Conservation (phyloP, 2,797 vertebrate species). For the Erethizon dorsatum region DNA sequence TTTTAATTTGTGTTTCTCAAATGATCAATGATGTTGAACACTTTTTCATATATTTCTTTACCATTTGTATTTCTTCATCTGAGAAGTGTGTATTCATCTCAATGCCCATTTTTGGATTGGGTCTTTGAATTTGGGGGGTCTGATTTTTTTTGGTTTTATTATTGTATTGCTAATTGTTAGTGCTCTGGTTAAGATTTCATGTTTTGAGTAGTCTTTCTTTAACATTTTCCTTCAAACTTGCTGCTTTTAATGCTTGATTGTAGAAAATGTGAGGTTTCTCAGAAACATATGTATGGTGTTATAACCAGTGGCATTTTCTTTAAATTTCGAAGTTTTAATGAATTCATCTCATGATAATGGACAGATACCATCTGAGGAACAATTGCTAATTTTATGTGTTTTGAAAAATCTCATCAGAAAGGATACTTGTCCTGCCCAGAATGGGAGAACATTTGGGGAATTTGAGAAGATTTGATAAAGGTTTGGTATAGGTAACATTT, state of each 20-base stretch:
- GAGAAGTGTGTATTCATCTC: too few relatives aligned
- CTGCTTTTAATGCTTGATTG: conserved; percentile 13
- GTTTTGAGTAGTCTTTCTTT: background rate
- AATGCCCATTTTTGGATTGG: too few relatives aligned
- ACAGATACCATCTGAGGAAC: background rate
- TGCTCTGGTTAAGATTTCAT: conserved; percentile 7
- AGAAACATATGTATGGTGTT: background rate
- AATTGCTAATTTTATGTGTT: conserved; percentile 2
- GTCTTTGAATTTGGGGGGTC: too few relatives aligned
- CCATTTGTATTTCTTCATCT: too few relatives aligned
- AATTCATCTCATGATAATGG: background rate
- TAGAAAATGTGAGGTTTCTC: conserved; percentile 38
- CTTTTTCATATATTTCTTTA: too few relatives aligned
- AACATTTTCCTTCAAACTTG: background rate
- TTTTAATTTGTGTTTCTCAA: too few relatives aligned
- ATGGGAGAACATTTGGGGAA: background rate
- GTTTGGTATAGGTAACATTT: background rate
- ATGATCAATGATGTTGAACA: too few relatives aligned
- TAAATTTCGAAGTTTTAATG: conserved; percentile 38
- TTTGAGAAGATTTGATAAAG: background rate
- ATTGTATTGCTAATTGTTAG: conserved; percentile 20
- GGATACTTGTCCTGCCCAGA: background rate
- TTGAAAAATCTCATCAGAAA: background rate
- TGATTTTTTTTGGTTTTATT: background rate
- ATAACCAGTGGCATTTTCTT: conserved; percentile 14